These are phyloP conservation scores for Biston stratarius DNA, from an alignment of 2,888 invertebrate genomes.

Conservation along the genomic window DNA sequence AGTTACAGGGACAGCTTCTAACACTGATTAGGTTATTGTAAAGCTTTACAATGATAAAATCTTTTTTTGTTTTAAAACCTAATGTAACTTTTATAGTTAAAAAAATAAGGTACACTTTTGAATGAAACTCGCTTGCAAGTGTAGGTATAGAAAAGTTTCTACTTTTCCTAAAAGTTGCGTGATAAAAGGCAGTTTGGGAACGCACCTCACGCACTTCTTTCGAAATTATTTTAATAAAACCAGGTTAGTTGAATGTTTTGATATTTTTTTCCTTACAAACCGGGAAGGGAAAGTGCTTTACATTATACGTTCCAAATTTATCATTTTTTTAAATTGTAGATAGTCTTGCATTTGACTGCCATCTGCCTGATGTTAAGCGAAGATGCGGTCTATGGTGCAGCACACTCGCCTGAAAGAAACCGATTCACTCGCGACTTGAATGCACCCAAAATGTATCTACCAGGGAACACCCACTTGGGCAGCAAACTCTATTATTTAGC, in stretches of 20 bases:
- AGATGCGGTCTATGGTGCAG: not conserved
- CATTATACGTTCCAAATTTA: slow-evolving; percentile 8
- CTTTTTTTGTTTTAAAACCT: slow-evolving; percentile 24
- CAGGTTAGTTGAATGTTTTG: slow-evolving; percentile 79
- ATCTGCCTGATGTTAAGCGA: too few relatives aligned
- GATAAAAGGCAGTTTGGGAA: slow-evolving; percentile 70
- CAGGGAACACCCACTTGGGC: too few relatives aligned
- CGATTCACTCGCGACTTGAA: too few relatives aligned
- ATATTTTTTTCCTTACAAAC: slow-evolving; percentile 59
- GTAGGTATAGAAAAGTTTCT: slow-evolving; percentile 58
- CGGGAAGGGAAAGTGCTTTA: slow-evolving; percentile 51
- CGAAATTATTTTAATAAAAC: slow-evolving; percentile 84
- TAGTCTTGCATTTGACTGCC: too few relatives aligned
- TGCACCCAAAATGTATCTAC: too few relatives aligned
- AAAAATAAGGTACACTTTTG: slow-evolving; percentile 49
- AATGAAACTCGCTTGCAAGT: slow-evolving; percentile 42
- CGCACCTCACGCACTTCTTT: slow-evolving; percentile 78
- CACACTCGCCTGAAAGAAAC: too few relatives aligned
- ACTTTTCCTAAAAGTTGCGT: slow-evolving; percentile 65
- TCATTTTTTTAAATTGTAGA: not conserved
- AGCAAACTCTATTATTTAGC: too few relatives aligned
- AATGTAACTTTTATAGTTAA: slow-evolving; percentile 28
- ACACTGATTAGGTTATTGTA: slow-evolving; percentile 75
- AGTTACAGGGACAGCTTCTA: slow-evolving; percentile 72
- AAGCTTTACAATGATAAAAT: slow-evolving; percentile 42